A percentile compares a stretch with the other conserved stretches of the same genome.
phyloP scores from a whole-genome alignment of 2,797 vertebrate species.

The Sarcophilus harrisii region DNA sequence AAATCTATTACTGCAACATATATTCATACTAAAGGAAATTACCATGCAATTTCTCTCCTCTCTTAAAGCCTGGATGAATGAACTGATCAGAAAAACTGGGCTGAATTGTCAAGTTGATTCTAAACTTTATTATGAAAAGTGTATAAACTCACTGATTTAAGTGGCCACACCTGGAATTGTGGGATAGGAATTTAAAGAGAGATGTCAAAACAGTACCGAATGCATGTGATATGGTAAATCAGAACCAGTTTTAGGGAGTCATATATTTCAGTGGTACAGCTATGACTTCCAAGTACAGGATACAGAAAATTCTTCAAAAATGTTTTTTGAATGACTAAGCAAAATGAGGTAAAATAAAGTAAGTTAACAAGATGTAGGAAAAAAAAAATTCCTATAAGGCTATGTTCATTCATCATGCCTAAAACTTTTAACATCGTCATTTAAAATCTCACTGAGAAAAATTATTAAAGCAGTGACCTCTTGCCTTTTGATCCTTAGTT shows the following conservation, averaged over 20 bases:
- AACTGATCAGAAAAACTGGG: conserved; percentile 26
- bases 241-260: background rate
- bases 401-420: background rate
- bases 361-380: background rate
- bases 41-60: conserved; percentile 9
- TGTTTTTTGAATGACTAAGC: background rate
- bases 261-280: background rate
- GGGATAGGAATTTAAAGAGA: background rate
- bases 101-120: conserved; percentile 55
- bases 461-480: conserved; percentile 39
- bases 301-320: background rate
- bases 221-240: background rate
- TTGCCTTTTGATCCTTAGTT: conserved; percentile 41
- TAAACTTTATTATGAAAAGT: conserved; percentile 25
- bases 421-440: conserved; percentile 41
- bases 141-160: conserved; percentile 27
- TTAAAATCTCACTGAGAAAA: background rate
- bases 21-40: conserved; percentile 41
- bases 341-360: background rate
- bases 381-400: no score
- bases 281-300: background rate
- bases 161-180: background rate
- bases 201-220: background rate
- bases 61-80: conserved; percentile 21
- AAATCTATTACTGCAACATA: conserved; percentile 49